Evolutionary conservation across 2,113 vertebrate species (phyloP).

Genomic region (Zosterops pallidus): DNA sequence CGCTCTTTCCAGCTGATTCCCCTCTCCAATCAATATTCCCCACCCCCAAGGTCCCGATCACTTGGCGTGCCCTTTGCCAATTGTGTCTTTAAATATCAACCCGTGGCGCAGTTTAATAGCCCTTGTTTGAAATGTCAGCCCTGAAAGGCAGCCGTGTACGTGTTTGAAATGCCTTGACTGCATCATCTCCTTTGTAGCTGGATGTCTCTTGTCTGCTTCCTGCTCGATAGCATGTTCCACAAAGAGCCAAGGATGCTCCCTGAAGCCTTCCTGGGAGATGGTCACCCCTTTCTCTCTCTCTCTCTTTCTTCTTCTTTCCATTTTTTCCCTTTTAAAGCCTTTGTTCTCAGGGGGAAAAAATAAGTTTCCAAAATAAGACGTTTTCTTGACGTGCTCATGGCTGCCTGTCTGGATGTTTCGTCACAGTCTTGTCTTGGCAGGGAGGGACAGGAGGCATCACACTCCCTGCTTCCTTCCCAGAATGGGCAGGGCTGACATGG

Average conservation of each 20-base stretch:
- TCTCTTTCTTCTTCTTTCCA: background rate
- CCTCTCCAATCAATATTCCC: background rate
- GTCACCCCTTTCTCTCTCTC: background rate
- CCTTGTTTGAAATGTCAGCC: constrained; percentile 55
- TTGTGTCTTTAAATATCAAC: constrained; percentile 56
- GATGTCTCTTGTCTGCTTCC: constrained; percentile 65
- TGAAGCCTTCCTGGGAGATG: constrained; percentile 41
- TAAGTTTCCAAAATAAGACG: background rate
- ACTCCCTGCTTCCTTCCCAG: background rate
- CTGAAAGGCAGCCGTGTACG: background rate
- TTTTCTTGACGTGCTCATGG: background rate
- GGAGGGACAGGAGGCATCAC: constrained; percentile 5
- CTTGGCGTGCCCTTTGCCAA: constrained; percentile 46
- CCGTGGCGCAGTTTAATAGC: background rate
- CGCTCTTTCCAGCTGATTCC: background rate
- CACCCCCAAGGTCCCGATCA: background rate
- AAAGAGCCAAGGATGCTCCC: constrained; percentile 51
- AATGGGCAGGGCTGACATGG: background rate
- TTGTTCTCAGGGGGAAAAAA: background rate
- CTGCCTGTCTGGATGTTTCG: constrained; percentile 62
- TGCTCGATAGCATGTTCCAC: constrained; percentile 39
- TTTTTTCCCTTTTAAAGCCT: background rate
- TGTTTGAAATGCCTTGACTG: constrained; percentile 63
- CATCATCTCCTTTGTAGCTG: constrained; percentile 51
- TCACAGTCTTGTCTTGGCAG: constrained; percentile 62